Evolutionary conservation across 2,113 vertebrate species (phyloP).

Genomic region (Anolis sagrei): DNA sequence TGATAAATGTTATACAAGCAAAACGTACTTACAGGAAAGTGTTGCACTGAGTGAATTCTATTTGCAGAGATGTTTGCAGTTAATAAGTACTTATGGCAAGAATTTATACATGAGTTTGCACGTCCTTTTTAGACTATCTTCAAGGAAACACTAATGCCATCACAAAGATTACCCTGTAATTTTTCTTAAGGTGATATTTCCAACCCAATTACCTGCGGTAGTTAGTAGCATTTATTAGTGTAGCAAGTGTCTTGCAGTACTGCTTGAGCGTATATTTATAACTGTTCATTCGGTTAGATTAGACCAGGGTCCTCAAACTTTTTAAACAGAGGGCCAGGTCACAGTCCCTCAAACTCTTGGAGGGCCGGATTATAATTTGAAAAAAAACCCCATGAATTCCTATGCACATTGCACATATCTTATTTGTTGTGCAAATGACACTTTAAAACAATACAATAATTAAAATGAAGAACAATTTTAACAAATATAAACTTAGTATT

Average conservation of each 20-base stretch:
- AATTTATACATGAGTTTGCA: not conserved
- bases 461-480: too few relatives aligned
- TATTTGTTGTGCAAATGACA: too few relatives aligned
- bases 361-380: too few relatives aligned
- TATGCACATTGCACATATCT: too few relatives aligned
- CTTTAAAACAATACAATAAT: too few relatives aligned
- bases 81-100: not conserved
- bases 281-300: not conserved
- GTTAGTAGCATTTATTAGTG: not conserved
- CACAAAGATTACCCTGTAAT: not conserved
- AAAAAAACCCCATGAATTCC: too few relatives aligned
- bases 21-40: not conserved
- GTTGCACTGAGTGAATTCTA: not conserved
- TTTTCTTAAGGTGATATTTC: not conserved
- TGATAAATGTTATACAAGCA: conserved; percentile 1
- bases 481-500: too few relatives aligned
- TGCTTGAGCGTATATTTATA: not conserved
- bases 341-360: too few relatives aligned
- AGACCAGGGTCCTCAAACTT: too few relatives aligned
- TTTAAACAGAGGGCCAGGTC: too few relatives aligned
- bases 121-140: not conserved
- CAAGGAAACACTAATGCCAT: not conserved
- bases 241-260: too few relatives aligned
- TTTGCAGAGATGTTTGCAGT: not conserved
- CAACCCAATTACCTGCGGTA: not conserved